A percentile compares a stretch with the other conserved stretches of the same genome.
Evolutionary conservation across 1,140 invertebrate genomes (phyloP).

Genomic region (Nylanderia fulva): DNA sequence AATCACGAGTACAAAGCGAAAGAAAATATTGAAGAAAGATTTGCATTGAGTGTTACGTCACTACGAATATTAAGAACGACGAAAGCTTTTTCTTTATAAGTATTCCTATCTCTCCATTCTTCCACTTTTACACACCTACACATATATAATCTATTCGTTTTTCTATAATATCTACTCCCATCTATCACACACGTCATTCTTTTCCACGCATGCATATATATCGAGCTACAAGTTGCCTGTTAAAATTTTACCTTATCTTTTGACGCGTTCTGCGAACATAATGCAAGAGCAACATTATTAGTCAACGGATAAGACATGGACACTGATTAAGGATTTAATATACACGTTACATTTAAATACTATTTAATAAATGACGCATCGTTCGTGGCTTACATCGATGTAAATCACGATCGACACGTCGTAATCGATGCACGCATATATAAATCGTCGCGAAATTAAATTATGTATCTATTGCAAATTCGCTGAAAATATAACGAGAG

Average conservation of each 20-base stretch:
- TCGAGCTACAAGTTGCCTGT: constrained; percentile 75
- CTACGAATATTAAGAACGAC: constrained; percentile 49
- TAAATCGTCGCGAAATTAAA: constrained; percentile 28
- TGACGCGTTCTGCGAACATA: constrained; percentile 84
- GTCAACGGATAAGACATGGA: constrained; percentile 77
- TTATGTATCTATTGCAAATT: not conserved
- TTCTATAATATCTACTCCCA: constrained; percentile 41
- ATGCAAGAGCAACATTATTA: constrained; percentile 83
- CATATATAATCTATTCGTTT: constrained; percentile 40
- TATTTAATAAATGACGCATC: constrained; percentile 66
- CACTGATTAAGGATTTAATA: constrained; percentile 69
- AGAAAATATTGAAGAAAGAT: constrained; percentile 21
- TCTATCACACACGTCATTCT: constrained; percentile 62
- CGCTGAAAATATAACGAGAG: not conserved
- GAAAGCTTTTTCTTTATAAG: constrained; percentile 52
- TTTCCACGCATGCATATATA: constrained; percentile 61
- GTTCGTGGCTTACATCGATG: constrained; percentile 39
- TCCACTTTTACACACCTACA: constrained; percentile 33
- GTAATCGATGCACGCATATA: constrained; percentile 23
- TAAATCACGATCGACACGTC: constrained; percentile 52
- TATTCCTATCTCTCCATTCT: constrained; percentile 41
- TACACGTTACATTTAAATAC: constrained; percentile 63
- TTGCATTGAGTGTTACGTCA: constrained; percentile 2
- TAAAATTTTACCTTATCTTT: constrained; percentile 84
- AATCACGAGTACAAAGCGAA: not conserved